Evolutionary conservation across 1,140 invertebrate genomes (phyloP).

Genomic region (Papilio helenus): DNA sequence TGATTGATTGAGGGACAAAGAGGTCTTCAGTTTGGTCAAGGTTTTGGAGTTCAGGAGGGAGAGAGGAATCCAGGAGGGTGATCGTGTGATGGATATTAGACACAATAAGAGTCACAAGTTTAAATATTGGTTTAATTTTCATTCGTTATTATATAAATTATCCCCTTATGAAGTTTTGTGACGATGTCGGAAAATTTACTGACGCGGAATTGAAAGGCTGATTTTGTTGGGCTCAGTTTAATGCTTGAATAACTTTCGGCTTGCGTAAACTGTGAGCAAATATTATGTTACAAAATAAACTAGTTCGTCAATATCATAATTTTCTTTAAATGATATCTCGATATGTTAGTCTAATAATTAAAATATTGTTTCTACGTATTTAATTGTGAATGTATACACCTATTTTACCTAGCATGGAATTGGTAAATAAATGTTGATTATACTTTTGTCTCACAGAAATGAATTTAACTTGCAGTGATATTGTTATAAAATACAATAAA

Average conservation of each 20-base stretch:
- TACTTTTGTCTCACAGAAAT: no score
- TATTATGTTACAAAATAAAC: conserved; percentile 20
- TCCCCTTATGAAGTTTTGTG: conserved; percentile 5
- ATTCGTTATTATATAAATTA: not conserved
- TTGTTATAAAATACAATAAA: no score
- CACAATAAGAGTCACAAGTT: no score
- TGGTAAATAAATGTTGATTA: no score
- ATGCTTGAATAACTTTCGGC: conserved; percentile 30
- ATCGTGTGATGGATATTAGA: no score
- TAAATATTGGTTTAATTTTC: not conserved
- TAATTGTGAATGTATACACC: no score
- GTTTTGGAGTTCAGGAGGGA: no score
- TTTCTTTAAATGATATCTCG: not conserved
- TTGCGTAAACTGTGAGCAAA: conserved; percentile 18
- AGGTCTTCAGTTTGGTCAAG: no score
- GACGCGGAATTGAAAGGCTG: conserved; percentile 34
- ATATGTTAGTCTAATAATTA: not conserved
- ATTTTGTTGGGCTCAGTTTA: conserved; percentile 37
- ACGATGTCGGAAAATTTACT: conserved; percentile 31
- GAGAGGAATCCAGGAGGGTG: no score
- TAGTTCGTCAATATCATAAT: not conserved
- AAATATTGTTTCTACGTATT: not conserved
- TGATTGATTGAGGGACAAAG: no score
- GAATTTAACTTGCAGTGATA: no score
- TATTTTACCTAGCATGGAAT: no score